Conservation (phyloP, 2,797 vertebrate species). For the Pachyuromys duprasi region DNA sequence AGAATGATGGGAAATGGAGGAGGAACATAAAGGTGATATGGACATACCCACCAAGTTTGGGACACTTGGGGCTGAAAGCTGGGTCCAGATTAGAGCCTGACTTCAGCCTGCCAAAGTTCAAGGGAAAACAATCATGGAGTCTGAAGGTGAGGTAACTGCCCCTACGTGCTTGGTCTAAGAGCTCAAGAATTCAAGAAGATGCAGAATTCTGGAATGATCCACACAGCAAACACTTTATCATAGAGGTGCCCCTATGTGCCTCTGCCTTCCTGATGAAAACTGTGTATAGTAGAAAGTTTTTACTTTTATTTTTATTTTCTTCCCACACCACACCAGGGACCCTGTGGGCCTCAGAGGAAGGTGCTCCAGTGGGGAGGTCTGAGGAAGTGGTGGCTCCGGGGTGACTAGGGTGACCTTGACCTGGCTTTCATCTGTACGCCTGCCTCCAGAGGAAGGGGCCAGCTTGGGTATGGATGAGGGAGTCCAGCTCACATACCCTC, state of each 20-base stretch:
- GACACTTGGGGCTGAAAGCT: neutral
- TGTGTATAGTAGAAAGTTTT: neutral
- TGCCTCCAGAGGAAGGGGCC: neutral
- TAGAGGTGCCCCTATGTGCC: neutral
- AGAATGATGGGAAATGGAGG: too few species aligned
- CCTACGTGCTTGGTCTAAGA: neutral
- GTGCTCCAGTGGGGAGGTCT: fast-evolving
- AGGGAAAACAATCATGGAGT: too few species aligned
- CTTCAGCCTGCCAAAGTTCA: too few species aligned
- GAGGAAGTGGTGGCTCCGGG: neutral
- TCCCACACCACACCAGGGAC: neutral
- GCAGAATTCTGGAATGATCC: neutral
- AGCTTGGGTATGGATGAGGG: neutral
- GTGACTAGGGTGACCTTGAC: fast-evolving
- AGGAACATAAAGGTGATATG: neutral
- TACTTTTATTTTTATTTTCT: neutral
- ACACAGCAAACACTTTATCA: too few species aligned
- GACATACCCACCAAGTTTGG: too few species aligned
- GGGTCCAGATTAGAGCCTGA: neutral
- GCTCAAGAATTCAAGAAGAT: neutral
- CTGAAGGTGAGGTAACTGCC: fast-evolving
- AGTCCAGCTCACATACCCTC: fast-evolving
- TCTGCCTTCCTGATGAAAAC: slow-evolving; percentile 11
- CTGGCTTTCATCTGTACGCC: neutral
- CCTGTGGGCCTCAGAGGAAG: neutral